phyloP scores from a whole-genome alignment of 2,113 vertebrate species.

The Thunnus maccoyii region DNA sequence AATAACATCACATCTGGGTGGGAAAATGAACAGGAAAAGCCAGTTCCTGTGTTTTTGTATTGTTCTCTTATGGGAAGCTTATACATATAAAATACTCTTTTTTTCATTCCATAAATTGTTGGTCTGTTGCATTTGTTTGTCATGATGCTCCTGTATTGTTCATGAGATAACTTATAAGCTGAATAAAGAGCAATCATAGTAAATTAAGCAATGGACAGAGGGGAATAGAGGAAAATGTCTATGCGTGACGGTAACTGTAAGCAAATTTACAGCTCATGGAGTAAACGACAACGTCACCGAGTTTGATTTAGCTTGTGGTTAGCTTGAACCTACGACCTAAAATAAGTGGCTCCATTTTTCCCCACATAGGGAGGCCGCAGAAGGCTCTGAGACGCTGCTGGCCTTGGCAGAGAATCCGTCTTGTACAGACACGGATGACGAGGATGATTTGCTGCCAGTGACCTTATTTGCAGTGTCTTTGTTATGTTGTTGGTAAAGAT shows the following conservation, averaged over 20 bases:
- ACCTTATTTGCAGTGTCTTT: slow-evolving; percentile 15
- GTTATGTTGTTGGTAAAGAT: neutral
- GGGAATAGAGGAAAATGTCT: slow-evolving; percentile 3
- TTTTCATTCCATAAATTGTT: neutral
- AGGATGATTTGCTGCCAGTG: neutral
- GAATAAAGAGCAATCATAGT: neutral
- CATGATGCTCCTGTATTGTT: neutral
- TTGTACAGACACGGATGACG: slow-evolving; percentile 11
- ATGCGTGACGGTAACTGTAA: slow-evolving; percentile 20
- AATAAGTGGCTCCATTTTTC: slow-evolving; percentile 56
- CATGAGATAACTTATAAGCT: neutral
- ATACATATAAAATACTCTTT: too few species aligned
- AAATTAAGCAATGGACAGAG: slow-evolving; percentile 5
- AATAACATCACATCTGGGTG: neutral
- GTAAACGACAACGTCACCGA: slow-evolving; percentile 22
- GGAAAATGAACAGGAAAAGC: neutral
- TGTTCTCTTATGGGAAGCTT: too few species aligned
- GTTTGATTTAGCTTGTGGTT: slow-evolving; percentile 61
- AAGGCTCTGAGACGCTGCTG: slow-evolving; percentile 4
- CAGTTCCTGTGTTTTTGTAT: neutral
- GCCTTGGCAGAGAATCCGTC: slow-evolving; percentile 26
- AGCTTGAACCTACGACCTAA: slow-evolving; percentile 55
- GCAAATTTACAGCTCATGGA: slow-evolving; percentile 23
- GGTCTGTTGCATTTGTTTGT: neutral
- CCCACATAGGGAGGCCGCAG: slow-evolving; percentile 34